Percentiles rank a stretch among this genome's conserved stretches.
These are phyloP conservation scores for Prosopocoilus inquinatus DNA, from an alignment of 2,888 invertebrate genomes.

Conservation along the genomic window DNA sequence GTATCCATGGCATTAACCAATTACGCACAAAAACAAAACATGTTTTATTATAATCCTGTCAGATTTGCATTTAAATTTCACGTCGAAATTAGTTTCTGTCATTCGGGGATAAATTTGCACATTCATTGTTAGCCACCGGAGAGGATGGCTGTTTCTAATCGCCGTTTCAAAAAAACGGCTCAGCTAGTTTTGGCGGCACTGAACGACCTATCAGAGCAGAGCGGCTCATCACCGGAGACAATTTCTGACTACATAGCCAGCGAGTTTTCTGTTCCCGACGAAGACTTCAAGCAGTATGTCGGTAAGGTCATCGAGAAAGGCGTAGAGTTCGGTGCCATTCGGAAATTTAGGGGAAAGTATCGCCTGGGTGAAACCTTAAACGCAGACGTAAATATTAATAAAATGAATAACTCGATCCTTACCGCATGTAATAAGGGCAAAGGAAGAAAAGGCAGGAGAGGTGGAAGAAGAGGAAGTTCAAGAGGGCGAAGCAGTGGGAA, in stretches of 20 bases:
- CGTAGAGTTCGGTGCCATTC: slow-evolving; percentile 34
- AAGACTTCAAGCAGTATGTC: slow-evolving; percentile 28
- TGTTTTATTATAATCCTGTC: background rate
- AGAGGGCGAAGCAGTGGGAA: background rate
- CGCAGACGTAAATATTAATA: background rate
- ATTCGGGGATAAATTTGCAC: background rate
- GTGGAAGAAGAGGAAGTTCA: background rate
- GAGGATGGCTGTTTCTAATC: slow-evolving; percentile 12
- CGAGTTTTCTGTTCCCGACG: slow-evolving; percentile 29
- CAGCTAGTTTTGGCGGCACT: slow-evolving; percentile 32
- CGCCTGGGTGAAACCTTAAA: slow-evolving; percentile 17
- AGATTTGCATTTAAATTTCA: background rate
- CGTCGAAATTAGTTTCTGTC: background rate
- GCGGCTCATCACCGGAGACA: slow-evolving; percentile 30
- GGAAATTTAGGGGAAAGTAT: slow-evolving; percentile 28
- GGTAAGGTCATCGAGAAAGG: slow-evolving; percentile 32
- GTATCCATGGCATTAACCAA: no score
- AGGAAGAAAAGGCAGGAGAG: background rate
- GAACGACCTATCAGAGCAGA: slow-evolving; percentile 28
- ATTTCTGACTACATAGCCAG: slow-evolving; percentile 32
- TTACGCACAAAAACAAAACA: background rate
- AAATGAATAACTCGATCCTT: background rate
- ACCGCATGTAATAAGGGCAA: background rate
- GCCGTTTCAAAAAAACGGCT: slow-evolving; percentile 25
- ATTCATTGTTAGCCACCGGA: background rate